Evolutionary conservation across 2,888 invertebrate genomes (phyloP), one percentile per base, ranked within the genome.

Genomic region (Rhagonycha lutea): DNA sequence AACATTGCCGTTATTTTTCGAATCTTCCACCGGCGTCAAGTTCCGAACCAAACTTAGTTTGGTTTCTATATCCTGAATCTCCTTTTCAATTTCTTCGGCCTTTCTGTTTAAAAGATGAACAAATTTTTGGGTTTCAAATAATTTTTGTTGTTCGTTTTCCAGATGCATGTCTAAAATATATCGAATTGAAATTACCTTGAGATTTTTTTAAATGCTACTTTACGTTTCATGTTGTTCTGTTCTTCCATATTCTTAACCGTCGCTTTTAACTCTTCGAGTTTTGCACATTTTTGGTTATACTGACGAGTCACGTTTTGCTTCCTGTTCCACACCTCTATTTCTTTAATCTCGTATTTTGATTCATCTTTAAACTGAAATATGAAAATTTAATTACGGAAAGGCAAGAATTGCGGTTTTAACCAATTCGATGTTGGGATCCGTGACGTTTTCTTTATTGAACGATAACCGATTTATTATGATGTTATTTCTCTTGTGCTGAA

Each of bases 401-500:
- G n/a, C 18, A 18, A 29, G 14, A 28, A 10, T 28, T 10, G 7
- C 0, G n/a, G 47, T 7, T 47, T 28, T 47, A 61, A 72, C 72
- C 47, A 29, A 61, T 14, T 60, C 24, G 29, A 61, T 29, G 10
- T n/a, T 68, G 10, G 68, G 14, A 68, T 23, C 61, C 9, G 68
- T 18, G 14, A 65, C 18, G 5, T 14, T 65, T 26, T 74, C 47
- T 18, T 60, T 65, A 3, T 74, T 70, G 60, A 14, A 47, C 5
- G 29, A 18, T n/a, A 78, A 29, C 79, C 85, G 84, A 9, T 83
- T 81, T 26, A 87, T 83, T 4, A 88, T 79, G 28, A 87, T 83
- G 77, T 86, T 87, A 69, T 86, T 83, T 2, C 85, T 84, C 7
- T 86, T 81, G 47, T 82, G 82, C 67, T 82, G 75, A 2, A 87